These are phyloP conservation scores for Helicoverpa armigera DNA, from an alignment of 1,140 invertebrate genomes.

Conservation along the genomic window DNA sequence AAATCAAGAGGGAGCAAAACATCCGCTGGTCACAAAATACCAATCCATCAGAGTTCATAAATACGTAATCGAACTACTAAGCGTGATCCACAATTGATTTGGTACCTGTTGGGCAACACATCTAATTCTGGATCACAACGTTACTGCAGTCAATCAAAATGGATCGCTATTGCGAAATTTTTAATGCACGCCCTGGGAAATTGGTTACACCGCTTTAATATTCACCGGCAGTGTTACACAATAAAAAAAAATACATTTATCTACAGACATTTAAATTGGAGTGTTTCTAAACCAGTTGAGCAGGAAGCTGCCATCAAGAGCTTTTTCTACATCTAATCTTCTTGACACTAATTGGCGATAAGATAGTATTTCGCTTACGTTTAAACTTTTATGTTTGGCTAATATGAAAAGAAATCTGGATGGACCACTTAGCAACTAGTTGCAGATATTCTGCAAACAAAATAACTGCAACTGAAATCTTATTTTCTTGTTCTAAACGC, in stretches of 20 bases:
- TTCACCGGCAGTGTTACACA: slow-evolving; percentile 2
- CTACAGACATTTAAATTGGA: slow-evolving; percentile 26
- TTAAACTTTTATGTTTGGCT: too few relatives aligned
- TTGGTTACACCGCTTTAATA: slow-evolving; percentile 27
- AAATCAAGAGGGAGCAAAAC: slow-evolving; percentile 25
- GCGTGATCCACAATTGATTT: slow-evolving; percentile 44
- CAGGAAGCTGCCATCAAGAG: neutral
- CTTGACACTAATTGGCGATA: neutral
- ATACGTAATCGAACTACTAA: slow-evolving; percentile 35
- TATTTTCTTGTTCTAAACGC: too few relatives aligned
- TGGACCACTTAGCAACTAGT: too few relatives aligned
- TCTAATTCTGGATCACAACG: slow-evolving; percentile 52
- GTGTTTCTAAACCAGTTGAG: neutral
- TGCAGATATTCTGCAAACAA: too few relatives aligned
- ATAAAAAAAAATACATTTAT: slow-evolving; percentile 12
- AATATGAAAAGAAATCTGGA: too few relatives aligned
- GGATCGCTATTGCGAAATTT: slow-evolving; percentile 54
- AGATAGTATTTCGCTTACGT: neutral
- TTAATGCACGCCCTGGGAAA: slow-evolving; percentile 38
- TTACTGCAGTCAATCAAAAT: slow-evolving; percentile 53
- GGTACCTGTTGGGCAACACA: slow-evolving; percentile 50
- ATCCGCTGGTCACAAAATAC: neutral
- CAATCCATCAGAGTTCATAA: slow-evolving; percentile 22
- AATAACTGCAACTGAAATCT: too few relatives aligned
- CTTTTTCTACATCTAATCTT: neutral